Evolutionary conservation across 2,888 invertebrate genomes (phyloP).

Genomic region (Dione vanillae): DNA sequence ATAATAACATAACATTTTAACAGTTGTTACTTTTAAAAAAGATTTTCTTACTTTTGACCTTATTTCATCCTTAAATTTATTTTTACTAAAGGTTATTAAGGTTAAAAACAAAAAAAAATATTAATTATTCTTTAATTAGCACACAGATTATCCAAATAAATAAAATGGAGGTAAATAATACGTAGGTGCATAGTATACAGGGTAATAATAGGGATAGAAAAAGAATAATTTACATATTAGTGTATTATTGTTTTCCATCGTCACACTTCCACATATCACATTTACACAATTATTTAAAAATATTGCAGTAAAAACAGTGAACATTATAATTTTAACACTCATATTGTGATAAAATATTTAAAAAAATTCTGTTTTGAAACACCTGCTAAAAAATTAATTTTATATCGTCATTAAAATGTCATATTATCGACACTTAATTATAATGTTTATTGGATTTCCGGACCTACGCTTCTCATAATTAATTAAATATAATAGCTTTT

Average conservation of each 20-base stretch:
- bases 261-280: background rate
- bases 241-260: background rate
- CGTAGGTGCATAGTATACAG: constrained; percentile 37
- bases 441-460: constrained; percentile 33
- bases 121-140: background rate
- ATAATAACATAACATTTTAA: no score
- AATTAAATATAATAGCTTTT: constrained; percentile 28
- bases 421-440: constrained; percentile 23
- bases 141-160: constrained; percentile 29
- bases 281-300: background rate
- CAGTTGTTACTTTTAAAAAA: no score
- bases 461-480: constrained; percentile 25
- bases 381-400: background rate
- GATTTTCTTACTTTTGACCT: no score
- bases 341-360: background rate
- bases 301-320: background rate
- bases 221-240: background rate
- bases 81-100: background rate
- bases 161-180: constrained; percentile 38
- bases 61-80: no score
- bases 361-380: background rate
- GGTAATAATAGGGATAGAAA: constrained; percentile 22
- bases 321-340: background rate
- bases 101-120: background rate
- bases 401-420: constrained; percentile 9